phyloP scores from a whole-genome alignment of 2,113 vertebrate genomes.

The Myrmophylax atrothorax region DNA sequence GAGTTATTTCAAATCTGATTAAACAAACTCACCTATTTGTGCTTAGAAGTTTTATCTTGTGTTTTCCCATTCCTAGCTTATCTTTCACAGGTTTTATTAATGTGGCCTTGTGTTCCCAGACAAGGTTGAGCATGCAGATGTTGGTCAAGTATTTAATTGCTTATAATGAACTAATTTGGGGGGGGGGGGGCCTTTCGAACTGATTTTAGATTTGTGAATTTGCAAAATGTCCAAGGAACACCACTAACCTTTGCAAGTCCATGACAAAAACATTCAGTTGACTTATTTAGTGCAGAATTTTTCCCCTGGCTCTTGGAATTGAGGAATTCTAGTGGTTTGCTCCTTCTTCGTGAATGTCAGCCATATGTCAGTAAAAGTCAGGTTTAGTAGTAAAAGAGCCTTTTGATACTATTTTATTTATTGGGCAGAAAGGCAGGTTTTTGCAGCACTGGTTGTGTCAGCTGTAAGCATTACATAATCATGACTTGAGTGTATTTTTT shows the following conservation, averaged over 20 bases:
- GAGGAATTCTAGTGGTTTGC: background rate
- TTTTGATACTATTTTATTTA: background rate
- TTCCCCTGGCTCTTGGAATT: background rate
- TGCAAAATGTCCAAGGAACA: background rate
- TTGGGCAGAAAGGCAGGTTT: background rate
- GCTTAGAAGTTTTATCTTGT: slow-evolving; percentile 18
- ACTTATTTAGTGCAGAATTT: background rate
- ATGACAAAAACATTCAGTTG: background rate
- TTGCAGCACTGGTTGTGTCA: background rate
- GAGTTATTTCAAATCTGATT: slow-evolving; percentile 30
- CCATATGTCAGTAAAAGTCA: background rate
- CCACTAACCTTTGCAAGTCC: background rate
- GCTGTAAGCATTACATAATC: background rate
- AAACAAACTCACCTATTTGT: slow-evolving; percentile 2
- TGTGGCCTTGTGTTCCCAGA: background rate
- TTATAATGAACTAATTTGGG: background rate
- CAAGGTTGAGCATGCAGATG: background rate
- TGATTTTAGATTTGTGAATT: background rate
- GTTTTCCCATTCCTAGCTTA: background rate
- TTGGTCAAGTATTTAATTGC: background rate
- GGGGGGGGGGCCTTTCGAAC: background rate
- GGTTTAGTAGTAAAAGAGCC: background rate
- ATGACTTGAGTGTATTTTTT: background rate
- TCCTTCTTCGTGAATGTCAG: background rate
- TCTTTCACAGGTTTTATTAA: slow-evolving; percentile 33